Conservation (phyloP, 2,888 invertebrate species). For the Macrosiphum euphorbiae region DNA sequence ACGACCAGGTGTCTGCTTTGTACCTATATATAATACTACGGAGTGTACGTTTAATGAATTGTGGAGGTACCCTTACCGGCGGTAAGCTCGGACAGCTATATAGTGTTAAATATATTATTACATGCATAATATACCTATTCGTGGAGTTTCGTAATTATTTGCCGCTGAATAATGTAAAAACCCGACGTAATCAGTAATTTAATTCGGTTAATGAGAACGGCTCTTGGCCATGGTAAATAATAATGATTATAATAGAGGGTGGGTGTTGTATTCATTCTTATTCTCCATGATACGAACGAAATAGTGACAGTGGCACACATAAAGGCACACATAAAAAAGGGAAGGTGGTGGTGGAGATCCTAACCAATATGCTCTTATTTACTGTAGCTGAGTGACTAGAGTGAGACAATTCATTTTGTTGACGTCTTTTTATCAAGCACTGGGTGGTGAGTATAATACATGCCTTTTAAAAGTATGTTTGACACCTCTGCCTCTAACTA, state of each 20-base stretch:
- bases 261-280: neutral
- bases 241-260: neutral
- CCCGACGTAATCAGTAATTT: neutral
- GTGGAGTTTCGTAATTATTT: neutral
- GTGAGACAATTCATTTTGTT: neutral
- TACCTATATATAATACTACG: neutral
- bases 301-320: neutral
- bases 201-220: neutral
- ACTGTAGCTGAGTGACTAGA: neutral
- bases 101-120: neutral
- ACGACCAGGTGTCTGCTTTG: neutral
- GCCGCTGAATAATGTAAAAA: neutral
- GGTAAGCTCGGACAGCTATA: neutral
- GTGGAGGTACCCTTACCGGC: neutral
- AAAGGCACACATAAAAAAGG: neutral
- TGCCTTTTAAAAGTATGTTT: neutral
- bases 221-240: neutral
- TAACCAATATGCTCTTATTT: neutral
- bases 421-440: neutral
- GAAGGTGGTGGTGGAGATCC: neutral
- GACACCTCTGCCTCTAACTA: neutral
- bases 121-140: neutral
- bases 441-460: neutral
- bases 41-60: neutral
- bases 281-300: neutral